phyloP scores from a whole-genome alignment of 37 sponge, comb jelly and placozoan species.

The Geodia barretti region DNA sequence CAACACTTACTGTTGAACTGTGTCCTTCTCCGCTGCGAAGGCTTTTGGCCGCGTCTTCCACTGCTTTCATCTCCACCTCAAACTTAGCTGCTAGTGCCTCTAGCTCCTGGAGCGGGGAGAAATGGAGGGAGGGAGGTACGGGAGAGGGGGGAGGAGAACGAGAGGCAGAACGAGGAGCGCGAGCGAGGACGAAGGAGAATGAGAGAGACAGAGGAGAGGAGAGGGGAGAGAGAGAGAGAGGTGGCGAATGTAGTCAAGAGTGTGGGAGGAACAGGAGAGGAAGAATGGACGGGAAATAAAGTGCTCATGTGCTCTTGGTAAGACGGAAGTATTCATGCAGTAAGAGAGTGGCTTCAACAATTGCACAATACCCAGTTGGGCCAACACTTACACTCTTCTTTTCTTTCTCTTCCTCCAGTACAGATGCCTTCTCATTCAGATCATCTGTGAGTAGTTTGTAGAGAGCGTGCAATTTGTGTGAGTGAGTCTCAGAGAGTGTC shows the following conservation, averaged over 20 bases:
- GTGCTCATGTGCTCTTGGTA: too few species aligned
- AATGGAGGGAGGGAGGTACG: conserved; percentile 10
- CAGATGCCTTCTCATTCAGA: conserved; percentile 81
- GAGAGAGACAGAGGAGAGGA: neutral
- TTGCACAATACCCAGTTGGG: too few species aligned
- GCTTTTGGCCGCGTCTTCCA: conserved; percentile 72
- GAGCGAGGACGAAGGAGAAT: too few species aligned
- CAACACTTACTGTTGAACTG: conserved; percentile 74
- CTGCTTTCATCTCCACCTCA: conserved; percentile 73
- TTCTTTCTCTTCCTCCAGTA: conserved; percentile 74
- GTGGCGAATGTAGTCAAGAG: neutral
- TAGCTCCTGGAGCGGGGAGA: conserved; percentile 51
- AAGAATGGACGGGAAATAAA: too few species aligned
- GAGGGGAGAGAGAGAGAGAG: neutral
- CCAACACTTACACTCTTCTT: conserved; percentile 65
- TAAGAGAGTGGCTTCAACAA: too few species aligned
- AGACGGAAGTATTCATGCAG: neutral
- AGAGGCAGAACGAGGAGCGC: neutral
- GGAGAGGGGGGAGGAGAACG: neutral
- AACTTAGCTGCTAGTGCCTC: conserved; percentile 75
- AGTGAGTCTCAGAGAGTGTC: too few species aligned
- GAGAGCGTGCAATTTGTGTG: too few species aligned
- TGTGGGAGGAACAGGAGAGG: too few species aligned
- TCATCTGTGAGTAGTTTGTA: too few species aligned
- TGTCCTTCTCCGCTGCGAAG: conserved; percentile 80